Evolutionary conservation across 2,888 invertebrate genomes (phyloP).

Genomic region (Microctonus hyperodae): DNA sequence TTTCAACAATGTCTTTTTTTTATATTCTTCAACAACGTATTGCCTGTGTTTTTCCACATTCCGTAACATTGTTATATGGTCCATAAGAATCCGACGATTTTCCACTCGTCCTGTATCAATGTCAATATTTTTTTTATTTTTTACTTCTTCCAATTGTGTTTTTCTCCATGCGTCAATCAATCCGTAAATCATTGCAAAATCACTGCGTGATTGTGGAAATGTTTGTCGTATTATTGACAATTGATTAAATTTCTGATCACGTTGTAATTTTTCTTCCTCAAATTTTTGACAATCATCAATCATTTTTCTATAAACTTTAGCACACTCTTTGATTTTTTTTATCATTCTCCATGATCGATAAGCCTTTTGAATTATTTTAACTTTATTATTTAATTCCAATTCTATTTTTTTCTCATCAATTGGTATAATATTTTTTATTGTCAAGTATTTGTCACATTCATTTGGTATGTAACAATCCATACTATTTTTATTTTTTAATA

Average conservation of each 20-base stretch:
- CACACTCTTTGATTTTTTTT: constrained; percentile 64
- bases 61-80: constrained; percentile 74
- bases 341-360: constrained; percentile 69
- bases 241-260: constrained; percentile 64
- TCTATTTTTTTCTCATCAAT: constrained; percentile 70
- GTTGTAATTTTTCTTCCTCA: constrained; percentile 63
- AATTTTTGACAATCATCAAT: constrained; percentile 66
- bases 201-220: constrained; percentile 75
- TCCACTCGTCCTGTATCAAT: constrained; percentile 76
- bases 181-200: constrained; percentile 77
- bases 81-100: constrained; percentile 74
- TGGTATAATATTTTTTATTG: constrained; percentile 71
- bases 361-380: constrained; percentile 72
- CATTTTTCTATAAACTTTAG: constrained; percentile 65
- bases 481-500: constrained; percentile 44
- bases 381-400: constrained; percentile 65
- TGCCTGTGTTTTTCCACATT: constrained; percentile 75
- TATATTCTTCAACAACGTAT: constrained; percentile 69
- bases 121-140: constrained; percentile 65
- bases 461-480: constrained; percentile 69
- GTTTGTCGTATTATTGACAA: constrained; percentile 71
- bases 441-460: constrained; percentile 70
- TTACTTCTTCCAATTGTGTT: constrained; percentile 71
- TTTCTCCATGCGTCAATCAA: constrained; percentile 75
- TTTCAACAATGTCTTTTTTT: constrained; percentile 68